Percentiles rank a stretch among this genome's conserved stretches.
These are phyloP conservation scores for Trichoplusia ni DNA, from an alignment of 1,140 invertebrate species.

Conservation along the genomic window DNA sequence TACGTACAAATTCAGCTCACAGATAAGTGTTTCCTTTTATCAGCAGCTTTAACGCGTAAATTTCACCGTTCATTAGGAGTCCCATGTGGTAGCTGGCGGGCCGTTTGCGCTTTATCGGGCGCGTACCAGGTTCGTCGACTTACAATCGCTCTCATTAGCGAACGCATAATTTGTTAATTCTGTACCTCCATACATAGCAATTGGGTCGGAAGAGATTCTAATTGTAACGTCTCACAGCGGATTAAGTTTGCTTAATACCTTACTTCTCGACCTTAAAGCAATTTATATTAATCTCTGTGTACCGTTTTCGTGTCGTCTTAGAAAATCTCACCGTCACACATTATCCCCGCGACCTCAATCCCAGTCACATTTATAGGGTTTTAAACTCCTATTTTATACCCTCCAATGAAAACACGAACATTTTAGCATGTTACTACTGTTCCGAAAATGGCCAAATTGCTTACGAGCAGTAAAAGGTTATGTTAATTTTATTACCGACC, in stretches of 20 bases:
- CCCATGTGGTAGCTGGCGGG: too few relatives aligned
- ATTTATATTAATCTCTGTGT: neutral
- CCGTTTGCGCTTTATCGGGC: too few relatives aligned
- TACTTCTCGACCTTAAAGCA: neutral
- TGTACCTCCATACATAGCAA: neutral
- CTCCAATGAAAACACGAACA: conserved; percentile 37
- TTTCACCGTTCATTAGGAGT: too few relatives aligned
- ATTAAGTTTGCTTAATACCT: neutral
- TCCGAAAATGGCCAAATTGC: conserved; percentile 40
- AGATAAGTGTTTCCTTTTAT: too few relatives aligned
- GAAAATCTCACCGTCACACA: neutral
- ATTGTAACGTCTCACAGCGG: neutral
- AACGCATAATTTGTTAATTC: neutral
- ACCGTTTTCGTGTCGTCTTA: too few relatives aligned
- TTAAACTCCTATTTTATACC: conserved; percentile 49
- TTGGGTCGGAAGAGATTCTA: neutral
- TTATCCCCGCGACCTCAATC: conserved; percentile 45
- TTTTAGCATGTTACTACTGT: conserved; percentile 46
- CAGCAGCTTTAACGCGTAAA: too few relatives aligned
- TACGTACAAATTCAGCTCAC: too few relatives aligned
- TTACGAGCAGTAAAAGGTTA: conserved; percentile 45
- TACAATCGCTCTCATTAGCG: too few relatives aligned
- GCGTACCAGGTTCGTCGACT: too few relatives aligned
- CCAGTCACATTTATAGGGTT: conserved; percentile 40
- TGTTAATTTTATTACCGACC: conserved; percentile 48